Conservation (phyloP, 1,140 invertebrate species). For the Eupristina koningsbergeri region DNA sequence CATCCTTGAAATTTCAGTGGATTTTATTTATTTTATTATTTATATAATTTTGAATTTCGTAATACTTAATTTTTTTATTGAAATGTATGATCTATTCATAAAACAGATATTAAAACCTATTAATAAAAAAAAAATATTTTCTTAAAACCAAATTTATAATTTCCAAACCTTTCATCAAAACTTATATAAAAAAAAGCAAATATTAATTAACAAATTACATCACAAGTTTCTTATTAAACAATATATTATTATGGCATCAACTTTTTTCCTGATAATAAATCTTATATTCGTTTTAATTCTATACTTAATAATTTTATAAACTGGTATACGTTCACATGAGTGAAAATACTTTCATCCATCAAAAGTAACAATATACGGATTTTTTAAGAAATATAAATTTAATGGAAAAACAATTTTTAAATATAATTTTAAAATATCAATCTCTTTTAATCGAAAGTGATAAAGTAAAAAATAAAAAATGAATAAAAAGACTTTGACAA, state of each 20-base stretch:
- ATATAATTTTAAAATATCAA: neutral
- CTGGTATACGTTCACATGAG: neutral
- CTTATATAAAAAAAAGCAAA: neutral
- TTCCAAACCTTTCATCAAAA: neutral
- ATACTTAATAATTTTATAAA: neutral
- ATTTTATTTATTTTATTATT: too few species aligned
- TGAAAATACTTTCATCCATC: neutral
- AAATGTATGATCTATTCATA: too few species aligned
- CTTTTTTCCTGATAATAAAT: neutral
- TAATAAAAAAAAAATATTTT: neutral
- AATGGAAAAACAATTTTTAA: too few species aligned
- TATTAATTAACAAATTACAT: neutral
- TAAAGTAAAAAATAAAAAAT: neutral
- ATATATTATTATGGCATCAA: neutral
- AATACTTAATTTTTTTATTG: too few species aligned
- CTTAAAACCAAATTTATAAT: neutral
- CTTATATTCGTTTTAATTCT: neutral
- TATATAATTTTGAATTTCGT: too few species aligned
- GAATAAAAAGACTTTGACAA: neutral
- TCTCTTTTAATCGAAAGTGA: neutral
- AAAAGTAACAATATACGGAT: neutral
- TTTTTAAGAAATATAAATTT: neutral
- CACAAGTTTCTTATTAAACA: neutral
- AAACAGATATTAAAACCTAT: neutral
- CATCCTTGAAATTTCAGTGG: neutral